Percentiles rank a stretch among this genome's conserved stretches.
These are phyloP conservation scores for Alfaro cultratus DNA, from an alignment of 2,797 vertebrate species.

Conservation along the genomic window DNA sequence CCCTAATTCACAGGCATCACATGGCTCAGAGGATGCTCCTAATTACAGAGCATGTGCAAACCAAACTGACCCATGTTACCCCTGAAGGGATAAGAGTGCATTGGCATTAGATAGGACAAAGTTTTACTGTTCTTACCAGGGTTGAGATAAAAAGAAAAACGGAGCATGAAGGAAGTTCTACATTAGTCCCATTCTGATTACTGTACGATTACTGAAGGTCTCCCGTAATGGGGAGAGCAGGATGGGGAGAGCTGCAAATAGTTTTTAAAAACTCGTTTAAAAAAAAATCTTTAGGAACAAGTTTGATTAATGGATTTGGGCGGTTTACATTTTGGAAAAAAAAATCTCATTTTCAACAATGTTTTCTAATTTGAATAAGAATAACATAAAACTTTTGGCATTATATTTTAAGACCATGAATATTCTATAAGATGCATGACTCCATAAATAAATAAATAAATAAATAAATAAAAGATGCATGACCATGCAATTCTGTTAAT, in stretches of 20 bases:
- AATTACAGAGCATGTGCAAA: slow-evolving; percentile 71
- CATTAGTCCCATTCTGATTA: too few relatives aligned
- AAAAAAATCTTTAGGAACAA: slow-evolving; percentile 63
- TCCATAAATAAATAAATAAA: too few relatives aligned
- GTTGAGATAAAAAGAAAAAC: slow-evolving; percentile 49
- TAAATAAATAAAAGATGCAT: background rate
- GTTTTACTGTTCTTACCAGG: slow-evolving; percentile 70
- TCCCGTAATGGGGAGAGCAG: too few relatives aligned
- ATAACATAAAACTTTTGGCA: slow-evolving; percentile 9
- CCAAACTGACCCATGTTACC: slow-evolving; percentile 58
- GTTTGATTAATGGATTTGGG: slow-evolving; percentile 52
- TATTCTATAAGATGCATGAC: background rate
- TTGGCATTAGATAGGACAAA: slow-evolving; percentile 64
- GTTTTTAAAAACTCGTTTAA: slow-evolving; percentile 68
- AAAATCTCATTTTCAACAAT: too few relatives aligned
- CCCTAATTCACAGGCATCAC: slow-evolving; percentile 64
- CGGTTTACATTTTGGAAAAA: background rate
- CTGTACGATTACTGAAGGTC: too few relatives aligned
- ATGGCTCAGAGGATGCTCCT: slow-evolving; percentile 70
- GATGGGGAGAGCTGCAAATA: slow-evolving; percentile 60
- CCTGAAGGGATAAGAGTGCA: slow-evolving; percentile 61
- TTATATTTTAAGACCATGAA: background rate
- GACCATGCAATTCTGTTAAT: background rate
- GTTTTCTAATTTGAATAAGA: slow-evolving; percentile 10
- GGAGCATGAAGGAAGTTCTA: slow-evolving; percentile 64